Evolutionary conservation across 2,113 vertebrate genomes (phyloP).

Genomic region (Platycercus adscitus): DNA sequence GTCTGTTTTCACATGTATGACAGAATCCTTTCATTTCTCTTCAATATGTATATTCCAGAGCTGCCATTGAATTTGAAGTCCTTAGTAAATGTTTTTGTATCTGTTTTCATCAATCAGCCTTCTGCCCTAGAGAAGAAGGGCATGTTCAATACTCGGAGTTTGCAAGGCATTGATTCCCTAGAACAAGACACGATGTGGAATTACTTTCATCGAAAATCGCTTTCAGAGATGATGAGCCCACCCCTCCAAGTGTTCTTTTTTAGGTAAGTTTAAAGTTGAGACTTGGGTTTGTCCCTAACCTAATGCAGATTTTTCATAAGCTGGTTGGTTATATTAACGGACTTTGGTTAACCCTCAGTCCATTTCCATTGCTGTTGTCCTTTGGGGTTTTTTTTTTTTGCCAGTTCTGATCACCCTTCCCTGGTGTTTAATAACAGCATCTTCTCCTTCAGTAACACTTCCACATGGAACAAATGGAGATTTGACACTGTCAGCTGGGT

Average conservation of each 20-base stretch:
- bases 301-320: neutral
- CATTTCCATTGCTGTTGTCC: neutral
- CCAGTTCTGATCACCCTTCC: neutral
- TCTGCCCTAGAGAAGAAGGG: neutral
- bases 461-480: neutral
- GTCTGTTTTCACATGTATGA: neutral
- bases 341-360: neutral
- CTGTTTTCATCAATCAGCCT: neutral
- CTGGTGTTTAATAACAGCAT: neutral
- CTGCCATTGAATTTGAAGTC: neutral
- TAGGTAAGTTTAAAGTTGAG: neutral
- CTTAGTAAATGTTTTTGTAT: neutral
- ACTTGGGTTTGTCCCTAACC: neutral
- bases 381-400: neutral
- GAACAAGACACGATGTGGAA: neutral
- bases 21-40: neutral
- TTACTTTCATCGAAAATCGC: neutral
- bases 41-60: neutral
- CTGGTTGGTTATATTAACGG: neutral
- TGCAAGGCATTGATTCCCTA: neutral
- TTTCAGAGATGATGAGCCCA: neutral
- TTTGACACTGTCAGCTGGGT: neutral
- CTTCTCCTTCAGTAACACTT: constrained; percentile 2
- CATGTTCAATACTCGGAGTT: neutral
- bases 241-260: neutral